These are phyloP conservation scores for Cheilosia grossa DNA, from an alignment of 2,888 invertebrate species.

Conservation along the genomic window DNA sequence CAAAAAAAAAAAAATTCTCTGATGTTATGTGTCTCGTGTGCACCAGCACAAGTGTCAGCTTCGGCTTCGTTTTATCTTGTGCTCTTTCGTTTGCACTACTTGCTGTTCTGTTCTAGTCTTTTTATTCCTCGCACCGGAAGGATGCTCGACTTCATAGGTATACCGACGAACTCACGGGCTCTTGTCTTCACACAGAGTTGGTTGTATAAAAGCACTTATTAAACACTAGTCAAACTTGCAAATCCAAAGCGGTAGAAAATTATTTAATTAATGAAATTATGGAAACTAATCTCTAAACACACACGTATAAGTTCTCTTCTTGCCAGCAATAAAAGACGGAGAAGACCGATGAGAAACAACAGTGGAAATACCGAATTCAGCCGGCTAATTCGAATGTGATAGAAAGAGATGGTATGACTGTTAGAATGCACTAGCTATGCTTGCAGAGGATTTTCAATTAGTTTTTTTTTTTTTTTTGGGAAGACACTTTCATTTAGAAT, in stretches of 20 bases:
- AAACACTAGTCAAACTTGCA: slow-evolving; percentile 26
- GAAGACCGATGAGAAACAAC: background rate
- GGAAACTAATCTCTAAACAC: slow-evolving; percentile 38
- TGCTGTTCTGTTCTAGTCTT: slow-evolving; percentile 33
- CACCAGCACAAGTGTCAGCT: slow-evolving; percentile 16
- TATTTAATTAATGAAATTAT: slow-evolving; percentile 52
- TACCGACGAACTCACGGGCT: background rate
- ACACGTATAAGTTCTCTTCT: slow-evolving; percentile 25
- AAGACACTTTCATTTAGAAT: slow-evolving; percentile 37
- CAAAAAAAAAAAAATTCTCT: slow-evolving; percentile 22
- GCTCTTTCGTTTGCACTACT: slow-evolving; percentile 19
- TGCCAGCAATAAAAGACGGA: slow-evolving; percentile 26
- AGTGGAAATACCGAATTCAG: slow-evolving; percentile 52
- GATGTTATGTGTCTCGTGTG: slow-evolving; percentile 42
- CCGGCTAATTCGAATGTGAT: slow-evolving; percentile 21
- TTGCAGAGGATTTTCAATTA: slow-evolving; percentile 46
- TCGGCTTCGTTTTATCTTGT: slow-evolving; percentile 32
- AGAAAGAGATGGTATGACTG: slow-evolving; percentile 42
- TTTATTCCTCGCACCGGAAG: slow-evolving; percentile 32
- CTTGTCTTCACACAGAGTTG: background rate
- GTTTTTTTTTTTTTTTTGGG: slow-evolving; percentile 39
- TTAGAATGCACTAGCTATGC: slow-evolving; percentile 65
- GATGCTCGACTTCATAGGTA: background rate
- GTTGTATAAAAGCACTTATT: background rate
- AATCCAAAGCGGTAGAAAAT: slow-evolving; percentile 37